These are phyloP conservation scores for Candoia aspera DNA, from an alignment of 2,113 vertebrate genomes.

Conservation along the genomic window DNA sequence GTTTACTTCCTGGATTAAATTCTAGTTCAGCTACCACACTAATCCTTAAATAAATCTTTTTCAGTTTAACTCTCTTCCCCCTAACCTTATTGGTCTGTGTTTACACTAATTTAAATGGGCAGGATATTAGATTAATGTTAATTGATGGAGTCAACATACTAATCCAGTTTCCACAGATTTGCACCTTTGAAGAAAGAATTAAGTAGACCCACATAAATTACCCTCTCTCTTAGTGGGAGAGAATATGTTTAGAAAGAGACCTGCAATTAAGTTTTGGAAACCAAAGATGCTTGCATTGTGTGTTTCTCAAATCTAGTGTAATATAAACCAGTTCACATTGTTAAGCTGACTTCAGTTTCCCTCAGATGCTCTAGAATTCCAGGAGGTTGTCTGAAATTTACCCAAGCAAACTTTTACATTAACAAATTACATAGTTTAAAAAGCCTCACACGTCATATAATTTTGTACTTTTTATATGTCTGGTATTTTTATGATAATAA, in stretches of 20 bases:
- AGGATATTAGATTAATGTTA: slow-evolving; percentile 76
- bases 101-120: slow-evolving; percentile 73
- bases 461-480: background rate
- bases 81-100: slow-evolving; percentile 66
- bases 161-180: slow-evolving; percentile 68
- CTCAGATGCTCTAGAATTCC: slow-evolving; percentile 22
- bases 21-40: slow-evolving; percentile 69
- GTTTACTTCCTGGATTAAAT: slow-evolving; percentile 75
- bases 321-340: slow-evolving; percentile 20
- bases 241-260: slow-evolving; percentile 39
- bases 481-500: slow-evolving; percentile 12
- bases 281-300: slow-evolving; percentile 21
- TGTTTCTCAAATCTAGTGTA: slow-evolving; percentile 36
- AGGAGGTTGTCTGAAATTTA: slow-evolving; percentile 1
- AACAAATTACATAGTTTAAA: slow-evolving; percentile 17
- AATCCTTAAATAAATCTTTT: slow-evolving; percentile 77
- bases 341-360: slow-evolving; percentile 23
- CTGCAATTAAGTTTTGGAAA: slow-evolving; percentile 44
- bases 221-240: slow-evolving; percentile 30
- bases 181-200: slow-evolving; percentile 64
- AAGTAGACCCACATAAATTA: slow-evolving; percentile 55
- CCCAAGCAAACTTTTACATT: slow-evolving; percentile 32
- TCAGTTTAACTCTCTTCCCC: slow-evolving; percentile 63
- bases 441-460: background rate
- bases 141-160: slow-evolving; percentile 72